Base-by-base conservation (phyloP, 2,797 vertebrate species). In the Triplophysa yarkandensis region DNA sequence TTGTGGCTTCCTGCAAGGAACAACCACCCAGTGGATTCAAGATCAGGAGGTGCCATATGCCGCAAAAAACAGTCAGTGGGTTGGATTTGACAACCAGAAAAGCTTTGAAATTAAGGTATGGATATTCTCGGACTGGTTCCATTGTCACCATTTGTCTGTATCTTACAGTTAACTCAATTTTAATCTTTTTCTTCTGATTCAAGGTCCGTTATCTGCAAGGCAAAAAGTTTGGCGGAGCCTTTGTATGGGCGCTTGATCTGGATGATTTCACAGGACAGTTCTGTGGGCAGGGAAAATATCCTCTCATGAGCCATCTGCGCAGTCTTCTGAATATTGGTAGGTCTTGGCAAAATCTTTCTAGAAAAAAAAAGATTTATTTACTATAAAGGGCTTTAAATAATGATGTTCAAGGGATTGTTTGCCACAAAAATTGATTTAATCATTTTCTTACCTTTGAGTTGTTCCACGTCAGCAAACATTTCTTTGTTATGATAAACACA, bases 21-120 rank as follows among this genome's bases (percentile, higher is more conserved):
- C 89, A 72, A 89, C 84, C 4, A 0, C 91, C 62, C 79, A 77
- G 16, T 95, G 92, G 93, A 93, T 95, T 71, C 63, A 80, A 0
- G 89, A 94, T 57, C 91, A 95, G 85, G 89, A 87, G 0, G 94
- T 95, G 11, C 94, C 95, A 0, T 98, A 95, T 21, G 87, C 94
- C 69, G 84, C 78, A 74, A 90, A 92, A 72, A 88, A 81, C 68
- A 90, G 9, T 0, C 89, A 95, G 1, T 96, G 95, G 95, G 87
- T 96, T 55, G 94, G 94, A 77, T 97, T 92, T 63, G 95, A 97
- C 88, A 92, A 82, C 64, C 79, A 43, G 62, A 87, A 92, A 75
- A 96, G 94, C 87, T 95, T 88, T 52, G 81, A 85, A 25, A 86
- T 76, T 78, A 96, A 96, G 91, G 94, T 95, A 84, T 1, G 3